phyloP scores from a whole-genome alignment of 2,888 invertebrate species.

The Drosophila testacea region DNA sequence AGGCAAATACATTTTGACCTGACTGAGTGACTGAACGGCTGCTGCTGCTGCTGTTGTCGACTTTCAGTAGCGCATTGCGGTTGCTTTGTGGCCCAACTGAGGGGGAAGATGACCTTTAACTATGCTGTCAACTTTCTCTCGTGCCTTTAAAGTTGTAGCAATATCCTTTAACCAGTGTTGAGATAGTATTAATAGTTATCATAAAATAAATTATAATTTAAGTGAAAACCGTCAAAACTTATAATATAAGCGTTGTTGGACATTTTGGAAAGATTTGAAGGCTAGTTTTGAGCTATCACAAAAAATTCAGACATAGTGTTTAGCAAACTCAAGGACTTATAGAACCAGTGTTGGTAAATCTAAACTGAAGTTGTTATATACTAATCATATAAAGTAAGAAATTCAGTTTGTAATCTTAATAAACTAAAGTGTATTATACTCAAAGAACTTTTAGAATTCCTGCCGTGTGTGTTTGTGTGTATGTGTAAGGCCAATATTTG shows the following conservation, averaged over 20 bases:
- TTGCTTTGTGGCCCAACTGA: slow-evolving; percentile 26
- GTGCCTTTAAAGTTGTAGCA: neutral
- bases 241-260: too few species aligned
- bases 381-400: neutral
- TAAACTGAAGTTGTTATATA: too few species aligned
- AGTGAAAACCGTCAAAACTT: too few species aligned
- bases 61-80: slow-evolving; percentile 33
- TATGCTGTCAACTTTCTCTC: neutral
- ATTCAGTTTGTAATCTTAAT: neutral
- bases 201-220: too few species aligned
- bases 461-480: neutral
- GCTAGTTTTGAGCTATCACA: too few species aligned
- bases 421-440: slow-evolving; percentile 2
- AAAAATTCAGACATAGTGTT: too few species aligned
- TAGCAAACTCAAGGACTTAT: too few species aligned
- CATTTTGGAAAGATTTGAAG: too few species aligned
- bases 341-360: too few species aligned
- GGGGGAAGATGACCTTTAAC: neutral
- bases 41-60: slow-evolving; percentile 17
- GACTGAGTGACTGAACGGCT: slow-evolving; percentile 16
- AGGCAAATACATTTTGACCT: slow-evolving; percentile 62
- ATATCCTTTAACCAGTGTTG: neutral
- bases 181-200: too few species aligned
- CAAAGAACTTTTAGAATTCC: neutral
- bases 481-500: slow-evolving; percentile 12